phyloP scores from a whole-genome alignment of 2,797 vertebrate species.

The Galaxias olidus region DNA sequence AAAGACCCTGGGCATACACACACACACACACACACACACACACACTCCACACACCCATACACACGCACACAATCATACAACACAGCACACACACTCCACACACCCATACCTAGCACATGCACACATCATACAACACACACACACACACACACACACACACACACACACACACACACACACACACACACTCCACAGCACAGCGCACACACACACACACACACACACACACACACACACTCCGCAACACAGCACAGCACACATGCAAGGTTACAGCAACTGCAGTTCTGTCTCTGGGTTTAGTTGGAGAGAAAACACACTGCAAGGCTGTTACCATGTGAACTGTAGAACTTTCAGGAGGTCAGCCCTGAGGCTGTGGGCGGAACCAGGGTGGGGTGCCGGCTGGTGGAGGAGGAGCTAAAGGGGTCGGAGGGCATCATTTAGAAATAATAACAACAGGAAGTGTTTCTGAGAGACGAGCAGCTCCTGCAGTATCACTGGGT shows the following conservation, averaged over 20 bases:
- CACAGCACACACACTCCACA: slow-evolving; percentile 1
- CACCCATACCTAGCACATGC: not conserved
- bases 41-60: not conserved
- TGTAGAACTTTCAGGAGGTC: too few relatives aligned
- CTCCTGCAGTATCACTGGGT: too few relatives aligned
- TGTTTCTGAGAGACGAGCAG: too few relatives aligned
- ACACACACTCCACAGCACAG: not conserved
- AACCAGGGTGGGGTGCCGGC: too few relatives aligned
- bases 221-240: not conserved
- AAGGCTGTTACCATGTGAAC: slow-evolving; percentile 6
- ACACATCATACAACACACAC: not conserved
- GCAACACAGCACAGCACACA: slow-evolving; percentile 11
- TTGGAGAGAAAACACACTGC: slow-evolving; percentile 8
- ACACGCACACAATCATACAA: slow-evolving; percentile 8
- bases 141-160: slow-evolving; percentile 4
- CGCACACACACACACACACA: not conserved
- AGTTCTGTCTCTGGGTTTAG: not conserved
- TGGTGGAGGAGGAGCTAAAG: too few relatives aligned
- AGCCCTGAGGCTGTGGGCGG: too few relatives aligned
- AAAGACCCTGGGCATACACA: not conserved
- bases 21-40: slow-evolving; percentile 18
- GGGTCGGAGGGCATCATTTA: too few relatives aligned
- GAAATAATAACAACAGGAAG: too few relatives aligned
- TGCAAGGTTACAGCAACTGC: slow-evolving; percentile 16
- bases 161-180: not conserved